phyloP scores from a whole-genome alignment of 2,888 invertebrate genomes.

The Tachina fera region DNA sequence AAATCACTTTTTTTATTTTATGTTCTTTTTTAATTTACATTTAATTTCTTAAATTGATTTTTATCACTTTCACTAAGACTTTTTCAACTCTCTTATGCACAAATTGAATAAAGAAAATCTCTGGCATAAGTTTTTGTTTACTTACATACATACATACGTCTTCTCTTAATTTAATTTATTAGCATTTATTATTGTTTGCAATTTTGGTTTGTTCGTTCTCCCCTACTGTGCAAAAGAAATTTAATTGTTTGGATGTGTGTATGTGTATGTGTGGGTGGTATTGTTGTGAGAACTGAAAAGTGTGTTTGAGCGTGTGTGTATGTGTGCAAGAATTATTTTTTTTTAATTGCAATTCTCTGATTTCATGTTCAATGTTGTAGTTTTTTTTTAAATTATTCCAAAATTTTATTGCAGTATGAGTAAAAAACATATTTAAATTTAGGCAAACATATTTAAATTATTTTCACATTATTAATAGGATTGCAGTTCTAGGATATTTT shows the following conservation, averaged over 20 bases:
- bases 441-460: conserved; percentile 16
- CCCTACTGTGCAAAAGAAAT: not conserved
- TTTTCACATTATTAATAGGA: not conserved
- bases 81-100: not conserved
- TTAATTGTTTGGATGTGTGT: not conserved
- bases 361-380: too few relatives aligned
- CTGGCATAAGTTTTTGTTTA: not conserved
- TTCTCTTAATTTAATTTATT: conserved; percentile 37
- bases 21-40: conserved; percentile 21
- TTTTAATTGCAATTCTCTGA: too few relatives aligned
- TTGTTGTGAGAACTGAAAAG: not conserved
- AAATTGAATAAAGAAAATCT: not conserved
- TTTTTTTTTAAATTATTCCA: too few relatives aligned
- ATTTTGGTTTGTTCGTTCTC: not conserved
- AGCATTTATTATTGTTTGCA: conserved; percentile 21
- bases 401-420: too few relatives aligned
- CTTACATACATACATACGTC: not conserved
- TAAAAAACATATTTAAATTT: conserved; percentile 17
- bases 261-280: not conserved
- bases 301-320: too few relatives aligned
- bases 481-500: not conserved
- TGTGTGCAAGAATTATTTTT: too few relatives aligned
- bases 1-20: conserved; percentile 9
- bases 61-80: not conserved
- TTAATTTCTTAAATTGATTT: conserved; percentile 31